Percentiles rank a stretch among this genome's conserved stretches.
Conservation (phyloP, 2,888 invertebrate species). For the Loripinus fragilis region DNA sequence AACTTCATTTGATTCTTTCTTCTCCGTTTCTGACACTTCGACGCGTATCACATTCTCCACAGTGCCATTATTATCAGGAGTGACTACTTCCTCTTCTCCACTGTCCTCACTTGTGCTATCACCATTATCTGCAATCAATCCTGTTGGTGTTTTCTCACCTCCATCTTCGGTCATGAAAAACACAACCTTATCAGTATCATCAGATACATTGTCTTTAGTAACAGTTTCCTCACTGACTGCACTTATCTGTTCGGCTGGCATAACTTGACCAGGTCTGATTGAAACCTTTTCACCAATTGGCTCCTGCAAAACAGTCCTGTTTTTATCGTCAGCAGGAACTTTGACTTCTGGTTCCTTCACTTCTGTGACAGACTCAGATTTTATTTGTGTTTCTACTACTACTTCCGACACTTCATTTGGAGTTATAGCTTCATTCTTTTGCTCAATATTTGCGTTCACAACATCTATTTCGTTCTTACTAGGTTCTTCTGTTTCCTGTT, state of each 20-base stretch:
- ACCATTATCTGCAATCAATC: neutral
- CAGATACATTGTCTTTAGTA: neutral
- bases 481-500: neutral
- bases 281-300: neutral
- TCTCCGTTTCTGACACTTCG: slow-evolving; percentile 43
- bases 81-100: neutral
- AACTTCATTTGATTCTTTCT: slow-evolving; percentile 19
- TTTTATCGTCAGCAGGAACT: neutral
- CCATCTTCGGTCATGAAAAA: slow-evolving; percentile 24
- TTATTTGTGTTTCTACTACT: neutral
- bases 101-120: slow-evolving; percentile 5
- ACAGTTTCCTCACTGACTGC: neutral
- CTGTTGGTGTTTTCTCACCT: neutral
- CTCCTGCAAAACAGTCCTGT: neutral
- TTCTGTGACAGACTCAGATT: neutral
- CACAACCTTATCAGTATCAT: slow-evolving; percentile 1
- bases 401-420: neutral
- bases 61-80: neutral
- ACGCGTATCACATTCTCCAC: slow-evolving; percentile 44
- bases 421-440: neutral
- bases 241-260: neutral
- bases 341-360: neutral
- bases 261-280: neutral
- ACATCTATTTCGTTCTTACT: neutral
- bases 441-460: neutral